Evolutionary conservation across 2,888 invertebrate species (phyloP).

Genomic region (Leptinotarsa haldemani): DNA sequence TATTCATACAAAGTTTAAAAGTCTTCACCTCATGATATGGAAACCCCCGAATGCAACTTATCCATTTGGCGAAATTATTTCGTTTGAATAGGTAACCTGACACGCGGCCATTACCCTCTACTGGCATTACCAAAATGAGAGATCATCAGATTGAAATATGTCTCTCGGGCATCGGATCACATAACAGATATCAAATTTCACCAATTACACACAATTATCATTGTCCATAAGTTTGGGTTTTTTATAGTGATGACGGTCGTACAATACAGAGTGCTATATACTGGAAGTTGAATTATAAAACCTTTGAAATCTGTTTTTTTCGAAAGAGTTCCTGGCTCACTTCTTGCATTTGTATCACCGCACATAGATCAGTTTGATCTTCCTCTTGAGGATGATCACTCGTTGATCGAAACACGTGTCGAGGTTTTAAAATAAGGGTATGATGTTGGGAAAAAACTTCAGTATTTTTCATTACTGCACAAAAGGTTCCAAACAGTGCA

Average conservation of each 20-base stretch:
- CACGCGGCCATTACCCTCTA: neutral
- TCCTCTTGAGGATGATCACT: too few species aligned
- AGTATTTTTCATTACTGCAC: too few species aligned
- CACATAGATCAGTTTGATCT: too few species aligned
- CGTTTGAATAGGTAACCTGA: neutral
- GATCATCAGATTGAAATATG: slow-evolving; percentile 1
- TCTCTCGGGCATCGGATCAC: neutral
- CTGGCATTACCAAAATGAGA: slow-evolving; percentile 1
- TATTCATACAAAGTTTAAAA: neutral
- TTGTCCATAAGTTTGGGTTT: neutral
- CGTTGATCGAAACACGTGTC: too few species aligned
- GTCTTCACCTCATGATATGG: neutral
- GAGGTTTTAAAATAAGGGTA: too few species aligned
- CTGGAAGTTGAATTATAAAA: neutral
- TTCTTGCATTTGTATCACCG: too few species aligned
- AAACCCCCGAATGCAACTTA: neutral
- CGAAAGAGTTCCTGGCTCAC: too few species aligned
- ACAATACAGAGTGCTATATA: neutral
- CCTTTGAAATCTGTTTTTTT: too few species aligned
- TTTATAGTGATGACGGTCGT: neutral
- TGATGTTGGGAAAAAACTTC: too few species aligned
- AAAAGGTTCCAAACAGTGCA: too few species aligned
- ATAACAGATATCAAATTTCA: slow-evolving; percentile 12
- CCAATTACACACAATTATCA: neutral
- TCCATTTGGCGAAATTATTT: neutral